Base-by-base conservation (phyloP, 2,888 invertebrate species). In the Trachelus iudaicus region DNA sequence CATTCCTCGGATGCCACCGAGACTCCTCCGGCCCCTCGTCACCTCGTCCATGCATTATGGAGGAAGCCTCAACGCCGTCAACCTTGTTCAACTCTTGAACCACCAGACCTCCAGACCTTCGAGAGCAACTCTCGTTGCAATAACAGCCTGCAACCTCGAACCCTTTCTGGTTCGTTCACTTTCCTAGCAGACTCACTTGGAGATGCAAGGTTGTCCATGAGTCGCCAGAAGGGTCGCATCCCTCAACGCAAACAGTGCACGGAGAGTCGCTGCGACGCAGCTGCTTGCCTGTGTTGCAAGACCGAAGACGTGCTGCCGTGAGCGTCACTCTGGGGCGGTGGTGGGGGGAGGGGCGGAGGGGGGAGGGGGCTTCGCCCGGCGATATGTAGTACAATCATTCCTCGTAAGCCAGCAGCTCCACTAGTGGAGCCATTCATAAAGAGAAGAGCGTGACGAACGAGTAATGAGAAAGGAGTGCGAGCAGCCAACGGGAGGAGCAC, bases 1-100 rank as follows among this genome's bases (percentile, higher is more conserved):
- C 90, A 91, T 91, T 91, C 91, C 89, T 86, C 87, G 89, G 86
- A 91, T 91, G 87, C 90, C 90, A 88, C 86, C 82, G 84, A 84
- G 85, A 85, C 87, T 86, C 82, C 86, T 87, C 34, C 69, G 77
- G 77, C 76, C 56, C 15, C 37, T 15, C 35, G 13, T 34, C 11
- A 3, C 33, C 34, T 12, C 40, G 40, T 0, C 23, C 23, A 56
- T 56, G 40, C 40, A 56, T 56, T 56, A 56, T 56, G 23, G 40
- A 56, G 40, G 40, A 56, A 56, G 15, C 40, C 40, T 56, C 40
- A 56, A 56, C 40, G 15, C 1, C 23, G 40, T 40, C 40, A 56
- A 56, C 40, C 40, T 40, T 4, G 15, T 40, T 40, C 40, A 40
- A 40, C 40, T 40, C 15, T 40, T 15, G 40, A 40, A 40, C 13